phyloP scores from a whole-genome alignment of 2,888 invertebrate genomes.

The Incurvaria masculella region DNA sequence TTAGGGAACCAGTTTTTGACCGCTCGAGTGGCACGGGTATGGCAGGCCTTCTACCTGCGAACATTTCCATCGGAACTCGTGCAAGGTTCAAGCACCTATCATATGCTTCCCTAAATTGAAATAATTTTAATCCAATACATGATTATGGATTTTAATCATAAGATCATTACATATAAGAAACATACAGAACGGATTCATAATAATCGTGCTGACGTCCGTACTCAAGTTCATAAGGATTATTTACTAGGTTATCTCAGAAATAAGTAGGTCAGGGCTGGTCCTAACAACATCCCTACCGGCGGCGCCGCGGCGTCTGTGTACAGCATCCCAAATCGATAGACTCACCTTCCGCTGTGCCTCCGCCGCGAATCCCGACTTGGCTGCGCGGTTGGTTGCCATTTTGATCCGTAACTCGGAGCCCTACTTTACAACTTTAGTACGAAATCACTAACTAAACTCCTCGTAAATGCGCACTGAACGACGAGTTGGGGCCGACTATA shows the following conservation, averaged over 20 bases:
- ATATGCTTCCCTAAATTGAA: too few relatives aligned
- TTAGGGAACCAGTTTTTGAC: conserved; percentile 5
- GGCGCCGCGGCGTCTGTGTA: neutral
- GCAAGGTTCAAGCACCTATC: too few relatives aligned
- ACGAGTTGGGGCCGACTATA: neutral
- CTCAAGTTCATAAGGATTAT: too few relatives aligned
- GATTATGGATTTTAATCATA: too few relatives aligned
- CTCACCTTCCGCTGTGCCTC: conserved; percentile 94
- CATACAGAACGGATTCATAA: too few relatives aligned
- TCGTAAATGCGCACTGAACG: neutral
- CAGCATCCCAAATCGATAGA: conserved; percentile 9
- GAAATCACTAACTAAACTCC: neutral
- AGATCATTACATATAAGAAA: too few relatives aligned
- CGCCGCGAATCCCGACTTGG: conserved; percentile 93
- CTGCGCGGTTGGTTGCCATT: conserved; percentile 81
- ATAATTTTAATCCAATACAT: too few relatives aligned
- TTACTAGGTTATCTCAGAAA: too few relatives aligned
- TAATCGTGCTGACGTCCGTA: too few relatives aligned
- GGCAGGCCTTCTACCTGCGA: neutral
- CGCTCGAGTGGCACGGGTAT: neutral
- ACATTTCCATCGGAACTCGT: too few relatives aligned
- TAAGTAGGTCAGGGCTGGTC: neutral
- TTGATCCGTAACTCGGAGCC: conserved; percentile 13
- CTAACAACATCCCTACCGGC: neutral
- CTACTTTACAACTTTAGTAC: neutral